A percentile compares a stretch with the other conserved stretches of the same genome.
phyloP scores from a whole-genome alignment of 2,888 invertebrate species.

The Sphaerophoria rueppellii region DNA sequence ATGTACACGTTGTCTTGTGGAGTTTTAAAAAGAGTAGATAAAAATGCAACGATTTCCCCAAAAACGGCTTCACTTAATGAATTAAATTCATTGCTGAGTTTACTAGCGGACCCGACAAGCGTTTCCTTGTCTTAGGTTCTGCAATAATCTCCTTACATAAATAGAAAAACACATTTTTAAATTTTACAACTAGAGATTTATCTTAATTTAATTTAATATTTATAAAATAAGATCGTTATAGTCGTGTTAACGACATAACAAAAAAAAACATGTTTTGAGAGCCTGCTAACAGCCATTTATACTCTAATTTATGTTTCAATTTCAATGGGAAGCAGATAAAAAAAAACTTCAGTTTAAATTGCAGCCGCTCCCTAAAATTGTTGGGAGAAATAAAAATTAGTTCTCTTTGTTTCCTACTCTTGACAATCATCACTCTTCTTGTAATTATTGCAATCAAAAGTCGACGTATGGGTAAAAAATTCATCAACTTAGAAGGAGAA shows the following conservation, averaged over 20 bases:
- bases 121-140: too few species aligned
- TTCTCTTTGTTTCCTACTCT: too few species aligned
- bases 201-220: slow-evolving; percentile 59
- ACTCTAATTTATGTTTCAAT: neutral
- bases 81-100: too few species aligned
- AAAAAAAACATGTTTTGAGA: neutral
- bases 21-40: too few species aligned
- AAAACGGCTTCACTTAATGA: too few species aligned
- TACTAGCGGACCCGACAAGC: too few species aligned
- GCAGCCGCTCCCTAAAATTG: neutral
- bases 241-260: slow-evolving; percentile 45
- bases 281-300: slow-evolving; percentile 43
- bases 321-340: slow-evolving; percentile 19
- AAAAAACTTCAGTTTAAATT: neutral
- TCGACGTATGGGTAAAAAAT: too few species aligned
- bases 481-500: too few species aligned
- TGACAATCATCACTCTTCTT: too few species aligned
- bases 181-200: slow-evolving; percentile 63
- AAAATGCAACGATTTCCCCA: too few species aligned
- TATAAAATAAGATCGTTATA: slow-evolving; percentile 68
- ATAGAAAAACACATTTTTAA: slow-evolving; percentile 43
- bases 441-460: too few species aligned
- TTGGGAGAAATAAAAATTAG: slow-evolving; percentile 11
- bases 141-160: neutral
- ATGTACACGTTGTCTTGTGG: too few species aligned